Evolutionary conservation across 2,113 vertebrate genomes (phyloP).

Genomic region (Aegithalos caudatus): DNA sequence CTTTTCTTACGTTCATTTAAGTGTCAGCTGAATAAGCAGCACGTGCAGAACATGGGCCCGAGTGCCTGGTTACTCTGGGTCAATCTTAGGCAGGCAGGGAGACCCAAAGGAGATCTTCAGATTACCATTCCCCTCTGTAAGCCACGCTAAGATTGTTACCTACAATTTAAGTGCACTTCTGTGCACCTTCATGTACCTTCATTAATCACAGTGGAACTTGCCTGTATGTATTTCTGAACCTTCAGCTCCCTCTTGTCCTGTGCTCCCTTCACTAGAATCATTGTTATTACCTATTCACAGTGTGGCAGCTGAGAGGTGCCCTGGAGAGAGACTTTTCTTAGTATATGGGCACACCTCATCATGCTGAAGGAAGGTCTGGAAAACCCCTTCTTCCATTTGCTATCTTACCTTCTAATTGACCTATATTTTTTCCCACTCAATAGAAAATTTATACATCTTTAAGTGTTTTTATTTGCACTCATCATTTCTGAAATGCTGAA

Average conservation of each 20-base stretch:
- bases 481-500: neutral
- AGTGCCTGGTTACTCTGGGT: neutral
- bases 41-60: fast-evolving
- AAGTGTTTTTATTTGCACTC: neutral
- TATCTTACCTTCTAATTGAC: neutral
- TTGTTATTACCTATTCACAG: neutral
- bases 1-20: neutral
- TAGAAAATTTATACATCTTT: neutral
- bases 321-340: neutral
- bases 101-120: neutral
- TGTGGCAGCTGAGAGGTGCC: neutral
- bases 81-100: neutral
- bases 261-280: neutral
- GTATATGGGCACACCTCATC: neutral
- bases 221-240: neutral
- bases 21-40: neutral
- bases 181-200: neutral
- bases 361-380: neutral
- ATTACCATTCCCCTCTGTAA: neutral
- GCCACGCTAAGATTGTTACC: neutral
- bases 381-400: neutral
- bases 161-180: neutral
- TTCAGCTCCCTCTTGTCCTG: neutral
- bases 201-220: neutral
- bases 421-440: neutral